Conservation (phyloP, 2,797 vertebrate genomes). For the Esox lucius region DNA sequence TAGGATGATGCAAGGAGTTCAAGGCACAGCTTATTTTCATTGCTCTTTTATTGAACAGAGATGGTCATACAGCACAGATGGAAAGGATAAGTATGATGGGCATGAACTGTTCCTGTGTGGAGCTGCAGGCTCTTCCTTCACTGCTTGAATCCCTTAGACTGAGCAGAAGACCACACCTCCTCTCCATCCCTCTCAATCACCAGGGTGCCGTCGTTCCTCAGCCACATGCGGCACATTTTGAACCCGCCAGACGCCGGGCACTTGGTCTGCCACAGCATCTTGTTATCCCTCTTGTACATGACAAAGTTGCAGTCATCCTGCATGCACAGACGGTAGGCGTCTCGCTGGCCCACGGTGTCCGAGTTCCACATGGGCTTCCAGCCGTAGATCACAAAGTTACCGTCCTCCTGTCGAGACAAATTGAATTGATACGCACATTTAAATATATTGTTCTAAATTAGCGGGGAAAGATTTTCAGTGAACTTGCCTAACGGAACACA, state of each 20-base stretch:
- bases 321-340: conserved; percentile 23
- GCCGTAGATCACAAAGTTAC: conserved; percentile 31
- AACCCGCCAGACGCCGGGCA: background rate
- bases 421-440: background rate
- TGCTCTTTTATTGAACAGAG: conserved; percentile 10
- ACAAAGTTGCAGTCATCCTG: conserved; percentile 34
- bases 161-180: conserved; percentile 19
- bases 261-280: conserved; percentile 9
- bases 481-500: background rate
- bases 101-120: conserved; percentile 25
- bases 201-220: conserved; percentile 18
- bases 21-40: background rate
- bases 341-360: background rate
- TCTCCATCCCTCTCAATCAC: conserved; percentile 17
- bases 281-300: conserved; percentile 13
- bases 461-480: background rate
- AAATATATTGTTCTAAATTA: background rate
- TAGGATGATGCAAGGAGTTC: background rate
- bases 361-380: conserved; percentile 22
- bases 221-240: conserved; percentile 5
- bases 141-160: conserved; percentile 21
- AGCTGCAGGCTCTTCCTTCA: background rate
- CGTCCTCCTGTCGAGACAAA: conserved; percentile 19
- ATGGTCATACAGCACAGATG: background rate
- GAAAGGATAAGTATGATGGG: background rate